phyloP scores from a whole-genome alignment of 2,113 vertebrate species.

The Trachemys scripta region DNA sequence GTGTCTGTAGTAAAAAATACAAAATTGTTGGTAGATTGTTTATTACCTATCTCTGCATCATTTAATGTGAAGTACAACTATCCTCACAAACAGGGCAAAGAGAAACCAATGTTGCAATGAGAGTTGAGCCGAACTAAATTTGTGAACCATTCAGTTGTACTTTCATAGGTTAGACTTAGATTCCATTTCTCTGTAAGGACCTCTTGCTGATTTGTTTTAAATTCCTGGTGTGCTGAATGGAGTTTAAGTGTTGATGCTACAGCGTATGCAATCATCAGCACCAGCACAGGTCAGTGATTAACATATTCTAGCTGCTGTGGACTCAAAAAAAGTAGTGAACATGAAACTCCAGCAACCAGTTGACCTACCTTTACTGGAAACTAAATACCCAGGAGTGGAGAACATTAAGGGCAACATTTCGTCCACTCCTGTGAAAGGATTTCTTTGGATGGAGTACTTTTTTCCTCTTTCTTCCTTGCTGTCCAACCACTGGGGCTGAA shows the following conservation, averaged over 20 bases:
- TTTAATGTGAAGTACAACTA: neutral
- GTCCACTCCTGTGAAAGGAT: neutral
- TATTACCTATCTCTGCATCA: neutral
- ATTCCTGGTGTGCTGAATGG: neutral
- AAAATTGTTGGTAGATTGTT: neutral
- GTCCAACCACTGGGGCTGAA: neutral
- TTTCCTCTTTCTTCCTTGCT: neutral
- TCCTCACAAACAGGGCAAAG: neutral
- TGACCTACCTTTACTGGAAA: neutral
- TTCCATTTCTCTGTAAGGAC: neutral
- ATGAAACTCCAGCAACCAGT: neutral
- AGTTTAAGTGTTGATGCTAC: neutral
- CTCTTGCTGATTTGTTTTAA: neutral
- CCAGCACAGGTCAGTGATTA: neutral
- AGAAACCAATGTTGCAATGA: neutral
- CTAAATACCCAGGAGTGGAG: neutral
- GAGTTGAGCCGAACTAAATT: neutral
- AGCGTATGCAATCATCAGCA: neutral
- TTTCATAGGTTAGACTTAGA: neutral
- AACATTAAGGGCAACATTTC: neutral
- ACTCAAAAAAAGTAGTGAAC: neutral
- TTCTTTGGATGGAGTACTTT: neutral
- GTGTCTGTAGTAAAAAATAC: neutral
- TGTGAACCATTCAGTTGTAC: neutral
- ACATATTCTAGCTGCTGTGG: neutral